A percentile compares a stretch with the other conserved stretches of the same genome.
Conservation (phyloP, 2,888 invertebrate genomes). For the Drosophila yooni region DNA sequence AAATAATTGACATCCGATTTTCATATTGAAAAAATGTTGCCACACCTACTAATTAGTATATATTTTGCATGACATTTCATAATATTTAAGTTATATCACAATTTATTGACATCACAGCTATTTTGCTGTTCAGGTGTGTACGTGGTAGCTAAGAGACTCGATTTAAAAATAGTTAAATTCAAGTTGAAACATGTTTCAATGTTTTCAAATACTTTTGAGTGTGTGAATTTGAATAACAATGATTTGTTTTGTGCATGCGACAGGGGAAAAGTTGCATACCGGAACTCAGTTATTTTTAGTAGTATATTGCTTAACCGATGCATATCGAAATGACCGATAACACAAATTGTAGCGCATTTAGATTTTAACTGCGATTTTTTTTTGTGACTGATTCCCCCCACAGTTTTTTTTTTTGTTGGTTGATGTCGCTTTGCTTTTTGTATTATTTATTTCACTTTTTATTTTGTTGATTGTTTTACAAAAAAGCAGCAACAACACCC, state of each 20-base stretch:
- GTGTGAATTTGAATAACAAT: background rate
- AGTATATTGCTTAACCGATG: background rate
- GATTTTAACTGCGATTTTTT: conserved; percentile 40
- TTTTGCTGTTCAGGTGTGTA: background rate
- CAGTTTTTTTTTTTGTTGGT: conserved; percentile 40
- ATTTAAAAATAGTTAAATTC: background rate
- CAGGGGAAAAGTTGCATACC: background rate
- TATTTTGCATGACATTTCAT: too few species aligned
- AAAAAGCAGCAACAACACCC: conserved; percentile 56
- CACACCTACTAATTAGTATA: too few species aligned
- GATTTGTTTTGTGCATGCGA: background rate
- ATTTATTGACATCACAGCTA: too few species aligned
- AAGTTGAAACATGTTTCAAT: background rate
- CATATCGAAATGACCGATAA: background rate
- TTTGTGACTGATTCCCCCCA: conserved; percentile 34
- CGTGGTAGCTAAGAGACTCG: too few species aligned
- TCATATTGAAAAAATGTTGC: too few species aligned
- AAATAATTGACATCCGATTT: too few species aligned
- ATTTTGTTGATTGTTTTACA: conserved; percentile 76
- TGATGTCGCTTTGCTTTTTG: conserved; percentile 52
- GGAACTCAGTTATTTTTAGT: background rate
- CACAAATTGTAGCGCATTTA: conserved; percentile 42
- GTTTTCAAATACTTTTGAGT: background rate
- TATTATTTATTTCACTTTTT: conserved; percentile 67
- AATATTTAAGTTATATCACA: too few species aligned